Evolutionary conservation across 2,888 invertebrate genomes (phyloP), one percentile per base, ranked within the genome.

Genomic region (Mycogona germanica): DNA sequence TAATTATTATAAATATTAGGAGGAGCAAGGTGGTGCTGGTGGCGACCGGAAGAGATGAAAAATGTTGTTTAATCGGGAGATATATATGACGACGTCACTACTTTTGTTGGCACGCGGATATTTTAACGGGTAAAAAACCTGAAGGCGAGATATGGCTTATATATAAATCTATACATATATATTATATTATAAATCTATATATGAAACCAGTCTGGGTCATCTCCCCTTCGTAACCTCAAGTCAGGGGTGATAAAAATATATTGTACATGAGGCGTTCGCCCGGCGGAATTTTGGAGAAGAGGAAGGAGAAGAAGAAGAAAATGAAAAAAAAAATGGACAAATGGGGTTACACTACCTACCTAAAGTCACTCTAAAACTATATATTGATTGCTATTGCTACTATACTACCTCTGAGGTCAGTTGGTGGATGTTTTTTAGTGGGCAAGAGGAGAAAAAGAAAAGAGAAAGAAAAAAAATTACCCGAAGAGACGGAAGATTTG

Each of bases 71-170:
- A n/a, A n/a, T n/a, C n/a, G n/a, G n/a, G n/a, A n/a, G n/a, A n/a
- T n/a, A n/a, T n/a, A n/a, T n/a, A n/a, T n/a, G n/a, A n/a, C n/a
- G n/a, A n/a, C n/a, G n/a, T n/a, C n/a, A n/a, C n/a, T n/a, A n/a
- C n/a, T n/a, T n/a, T n/a, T n/a, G n/a, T n/a, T n/a, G 44, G 44
- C 25, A 25, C 44, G 44, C 44, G n/a, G 23, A 26, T 25, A 25
- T 44, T n/a, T 19, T 44, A 44, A 44, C 44, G 44, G 44, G 44
- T 44, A 44, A n/a, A n/a, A n/a, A n/a, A 26, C 44, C 44, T 44
- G 44, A 44, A 21, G 44, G 44, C 19, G 25, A 32, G 25, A 44
- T 44, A 44, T 44, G 25, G 9, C n/a, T 12, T 44, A 44, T 44
- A 23, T 21, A 44, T n/a, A 44, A 25, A 23, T 44, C 21, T 44